Evolutionary conservation across 2,888 invertebrate species (phyloP).

Genomic region (Aspidiotus rigidus): DNA sequence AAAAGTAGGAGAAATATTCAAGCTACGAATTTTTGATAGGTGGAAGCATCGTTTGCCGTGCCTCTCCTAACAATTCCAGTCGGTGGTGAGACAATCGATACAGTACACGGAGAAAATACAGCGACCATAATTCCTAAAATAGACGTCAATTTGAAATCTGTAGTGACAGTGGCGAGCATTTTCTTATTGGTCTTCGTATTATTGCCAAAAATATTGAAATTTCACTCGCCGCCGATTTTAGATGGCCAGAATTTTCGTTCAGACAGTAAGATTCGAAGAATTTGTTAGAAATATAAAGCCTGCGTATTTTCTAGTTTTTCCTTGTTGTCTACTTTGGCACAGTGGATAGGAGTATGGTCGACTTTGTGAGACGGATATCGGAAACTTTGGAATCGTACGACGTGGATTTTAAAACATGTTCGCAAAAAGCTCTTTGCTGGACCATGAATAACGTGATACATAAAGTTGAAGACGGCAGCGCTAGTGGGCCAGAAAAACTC

Average conservation of each 20-base stretch:
- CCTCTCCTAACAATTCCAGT: slow-evolving; percentile 61
- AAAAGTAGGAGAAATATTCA: no score
- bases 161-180: slow-evolving; percentile 52
- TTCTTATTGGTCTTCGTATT: slow-evolving; percentile 47
- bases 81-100: slow-evolving; percentile 41
- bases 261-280: no score
- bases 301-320: no score
- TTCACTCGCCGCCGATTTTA: no score
- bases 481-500: slow-evolving; percentile 45
- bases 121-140: slow-evolving; percentile 45
- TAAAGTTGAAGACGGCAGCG: slow-evolving; percentile 42
- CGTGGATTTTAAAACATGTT: slow-evolving; percentile 42
- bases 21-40: slow-evolving; percentile 44
- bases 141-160: slow-evolving; percentile 54
- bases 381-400: slow-evolving; percentile 42
- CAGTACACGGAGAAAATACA: no score
- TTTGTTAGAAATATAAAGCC: no score
- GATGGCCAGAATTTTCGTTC: no score
- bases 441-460: slow-evolving; percentile 41
- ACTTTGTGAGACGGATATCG: slow-evolving; percentile 40
- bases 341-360: slow-evolving; percentile 36
- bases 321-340: not conserved
- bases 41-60: slow-evolving; percentile 56
- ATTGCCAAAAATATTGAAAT: no score
- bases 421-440: slow-evolving; percentile 43